These are phyloP conservation scores for Psix sp. DNA, from an alignment of 1,140 invertebrate species.

Conservation along the genomic window DNA sequence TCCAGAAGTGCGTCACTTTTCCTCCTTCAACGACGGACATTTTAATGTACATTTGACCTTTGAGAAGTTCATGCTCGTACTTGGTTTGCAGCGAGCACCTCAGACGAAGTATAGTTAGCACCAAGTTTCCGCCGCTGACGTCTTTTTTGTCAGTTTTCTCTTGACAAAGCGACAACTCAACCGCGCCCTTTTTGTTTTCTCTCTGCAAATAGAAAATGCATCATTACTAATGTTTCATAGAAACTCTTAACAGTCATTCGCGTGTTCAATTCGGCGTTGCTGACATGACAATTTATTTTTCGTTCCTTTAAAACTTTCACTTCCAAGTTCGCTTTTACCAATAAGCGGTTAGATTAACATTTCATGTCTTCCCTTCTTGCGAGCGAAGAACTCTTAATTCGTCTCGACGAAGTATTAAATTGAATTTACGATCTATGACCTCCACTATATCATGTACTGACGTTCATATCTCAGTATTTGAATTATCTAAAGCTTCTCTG, in stretches of 20 bases:
- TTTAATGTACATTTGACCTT: constrained; percentile 85
- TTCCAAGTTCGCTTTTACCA: not conserved
- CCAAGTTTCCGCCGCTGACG: constrained; percentile 79
- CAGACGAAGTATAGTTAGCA: constrained; percentile 69
- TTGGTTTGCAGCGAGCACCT: constrained; percentile 82
- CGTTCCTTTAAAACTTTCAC: too few relatives aligned
- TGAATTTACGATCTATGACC: constrained; percentile 50
- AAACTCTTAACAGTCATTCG: too few relatives aligned
- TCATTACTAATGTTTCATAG: too few relatives aligned
- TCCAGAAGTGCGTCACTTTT: constrained; percentile 85
- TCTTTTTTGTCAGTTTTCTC: constrained; percentile 81
- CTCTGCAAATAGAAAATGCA: too few relatives aligned
- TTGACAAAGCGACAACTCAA: constrained; percentile 81
- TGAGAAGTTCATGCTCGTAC: constrained; percentile 82
- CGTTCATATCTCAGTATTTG: constrained; percentile 15
- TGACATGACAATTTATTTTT: too few relatives aligned
- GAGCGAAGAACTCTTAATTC: constrained; percentile 42
- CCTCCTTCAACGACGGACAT: constrained; percentile 84
- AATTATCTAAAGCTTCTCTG: constrained; percentile 14
- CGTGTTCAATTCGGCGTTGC: too few relatives aligned
- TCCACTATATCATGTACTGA: constrained; percentile 41
- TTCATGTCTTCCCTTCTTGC: constrained; percentile 3
- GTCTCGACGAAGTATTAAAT: constrained; percentile 24
- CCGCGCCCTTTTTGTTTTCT: constrained; percentile 82
- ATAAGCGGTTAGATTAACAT: not conserved